phyloP scores from a whole-genome alignment of 2,888 invertebrate genomes.

The Oligia fasciuncula region DNA sequence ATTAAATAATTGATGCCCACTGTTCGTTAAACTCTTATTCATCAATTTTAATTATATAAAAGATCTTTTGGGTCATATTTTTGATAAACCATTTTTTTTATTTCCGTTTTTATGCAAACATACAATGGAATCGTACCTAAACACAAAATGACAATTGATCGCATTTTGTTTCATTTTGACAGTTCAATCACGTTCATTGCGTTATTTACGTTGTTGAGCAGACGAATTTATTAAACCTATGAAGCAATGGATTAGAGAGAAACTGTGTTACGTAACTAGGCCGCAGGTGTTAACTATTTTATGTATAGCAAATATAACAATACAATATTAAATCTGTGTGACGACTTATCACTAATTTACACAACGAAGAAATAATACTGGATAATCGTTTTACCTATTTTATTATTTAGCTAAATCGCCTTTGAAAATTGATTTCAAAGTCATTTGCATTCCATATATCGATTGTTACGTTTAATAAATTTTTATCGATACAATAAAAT shows the following conservation, averaged over 20 bases:
- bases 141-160: neutral
- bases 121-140: neutral
- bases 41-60: slow-evolving; percentile 19
- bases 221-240: neutral
- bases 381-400: slow-evolving; percentile 15
- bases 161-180: neutral
- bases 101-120: slow-evolving; percentile 1
- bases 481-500: slow-evolving; percentile 48
- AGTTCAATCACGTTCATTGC: neutral
- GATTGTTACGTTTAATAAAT: slow-evolving; percentile 41
- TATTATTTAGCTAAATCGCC: slow-evolving; percentile 7
- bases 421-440: slow-evolving; percentile 12
- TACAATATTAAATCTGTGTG: neutral
- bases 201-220: neutral
- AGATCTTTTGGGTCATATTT: slow-evolving; percentile 37
- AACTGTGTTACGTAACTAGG: neutral
- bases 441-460: slow-evolving; percentile 44
- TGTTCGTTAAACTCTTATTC: slow-evolving; percentile 17
- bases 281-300: slow-evolving; percentile 9
- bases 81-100: slow-evolving; percentile 49
- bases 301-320: slow-evolving; percentile 3
- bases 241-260: neutral
- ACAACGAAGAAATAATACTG: slow-evolving; percentile 46
- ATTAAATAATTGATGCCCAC: slow-evolving; percentile 27
- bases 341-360: neutral